Percentiles rank a stretch among this genome's conserved stretches.
Evolutionary conservation across 1,140 invertebrate species (phyloP).

Genomic region (Meloidogyne chitwoodi): DNA sequence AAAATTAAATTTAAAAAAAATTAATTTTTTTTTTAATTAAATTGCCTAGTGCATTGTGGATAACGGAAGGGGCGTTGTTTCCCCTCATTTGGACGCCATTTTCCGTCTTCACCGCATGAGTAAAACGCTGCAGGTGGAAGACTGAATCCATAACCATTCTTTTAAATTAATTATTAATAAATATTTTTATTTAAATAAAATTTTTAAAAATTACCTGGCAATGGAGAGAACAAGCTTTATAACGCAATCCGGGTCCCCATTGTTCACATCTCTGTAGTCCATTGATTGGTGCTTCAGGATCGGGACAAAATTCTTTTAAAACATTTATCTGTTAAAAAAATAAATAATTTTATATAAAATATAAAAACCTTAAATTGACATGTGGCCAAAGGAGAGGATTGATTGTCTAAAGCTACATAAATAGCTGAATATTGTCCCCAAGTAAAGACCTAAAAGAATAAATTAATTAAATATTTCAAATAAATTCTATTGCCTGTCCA

Average conservation of each 20-base stretch:
- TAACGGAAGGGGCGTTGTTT: conserved; percentile 62
- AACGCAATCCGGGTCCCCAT: conserved; percentile 90
- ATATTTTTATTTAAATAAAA: not conserved
- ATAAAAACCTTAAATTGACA: conserved; percentile 91
- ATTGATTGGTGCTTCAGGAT: conserved; percentile 78
- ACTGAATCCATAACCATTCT: conserved; percentile 76
- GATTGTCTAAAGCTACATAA: conserved; percentile 84
- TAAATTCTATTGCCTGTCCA: conserved; percentile 67
- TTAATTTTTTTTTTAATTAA: too few relatives aligned
- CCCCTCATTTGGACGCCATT: conserved; percentile 79
- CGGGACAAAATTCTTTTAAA: conserved; percentile 81
- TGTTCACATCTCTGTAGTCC: conserved; percentile 84
- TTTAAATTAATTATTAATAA: not conserved
- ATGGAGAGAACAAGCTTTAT: conserved; percentile 74
- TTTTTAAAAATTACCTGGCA: conserved; percentile 66
- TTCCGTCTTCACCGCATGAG: conserved; percentile 89
- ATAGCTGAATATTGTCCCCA: conserved; percentile 89
- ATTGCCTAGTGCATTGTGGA: conserved; percentile 55
- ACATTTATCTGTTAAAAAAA: conserved; percentile 44
- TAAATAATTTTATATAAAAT: conserved; percentile 65
- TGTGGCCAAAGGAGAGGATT: conserved; percentile 76
- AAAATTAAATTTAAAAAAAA: not conserved
- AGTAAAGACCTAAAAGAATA: conserved; percentile 67
- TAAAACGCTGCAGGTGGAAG: conserved; percentile 87
- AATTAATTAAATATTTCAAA: not conserved